Conservation (phyloP, 2,888 invertebrate genomes). For the Lithophane socia region DNA sequence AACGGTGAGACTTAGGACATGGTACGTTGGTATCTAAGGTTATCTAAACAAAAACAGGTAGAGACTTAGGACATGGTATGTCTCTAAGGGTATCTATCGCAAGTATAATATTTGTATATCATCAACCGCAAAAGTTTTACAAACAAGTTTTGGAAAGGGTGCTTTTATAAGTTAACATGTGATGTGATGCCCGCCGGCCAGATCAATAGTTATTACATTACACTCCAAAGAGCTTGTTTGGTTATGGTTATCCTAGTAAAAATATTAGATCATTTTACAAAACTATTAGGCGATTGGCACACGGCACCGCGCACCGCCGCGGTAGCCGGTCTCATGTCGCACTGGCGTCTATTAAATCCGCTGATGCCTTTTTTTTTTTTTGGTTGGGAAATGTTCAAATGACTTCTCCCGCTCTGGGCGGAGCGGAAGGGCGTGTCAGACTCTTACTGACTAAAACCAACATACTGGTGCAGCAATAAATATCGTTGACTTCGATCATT, state of each 20-base stretch:
- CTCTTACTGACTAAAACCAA: too few relatives aligned
- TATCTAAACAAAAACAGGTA: too few relatives aligned
- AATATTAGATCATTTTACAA: background rate
- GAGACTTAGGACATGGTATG: background rate
- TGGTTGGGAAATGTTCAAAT: too few relatives aligned
- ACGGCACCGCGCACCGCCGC: too few relatives aligned
- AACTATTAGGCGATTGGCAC: background rate
- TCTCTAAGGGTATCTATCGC: slow-evolving; percentile 11
- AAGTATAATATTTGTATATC: slow-evolving; percentile 15
- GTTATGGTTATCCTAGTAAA: background rate
- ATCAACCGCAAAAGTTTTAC: slow-evolving; percentile 18
- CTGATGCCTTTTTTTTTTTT: too few relatives aligned
- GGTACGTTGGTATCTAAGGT: background rate
- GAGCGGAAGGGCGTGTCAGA: too few relatives aligned
- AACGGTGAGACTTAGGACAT: slow-evolving; percentile 1
- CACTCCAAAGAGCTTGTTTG: background rate
- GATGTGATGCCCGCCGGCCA: background rate
- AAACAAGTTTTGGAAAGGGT: slow-evolving; percentile 5
- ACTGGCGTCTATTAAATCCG: too few relatives aligned
- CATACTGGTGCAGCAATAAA: slow-evolving; percentile 20
- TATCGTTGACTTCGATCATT: slow-evolving; percentile 16
- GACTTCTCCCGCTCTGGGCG: too few relatives aligned
- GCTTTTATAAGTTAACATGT: background rate
- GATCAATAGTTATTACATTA: background rate
- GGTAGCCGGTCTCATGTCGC: too few relatives aligned